Conservation (phyloP, 2,113 vertebrate genomes). For the Semnornis frantzii region DNA sequence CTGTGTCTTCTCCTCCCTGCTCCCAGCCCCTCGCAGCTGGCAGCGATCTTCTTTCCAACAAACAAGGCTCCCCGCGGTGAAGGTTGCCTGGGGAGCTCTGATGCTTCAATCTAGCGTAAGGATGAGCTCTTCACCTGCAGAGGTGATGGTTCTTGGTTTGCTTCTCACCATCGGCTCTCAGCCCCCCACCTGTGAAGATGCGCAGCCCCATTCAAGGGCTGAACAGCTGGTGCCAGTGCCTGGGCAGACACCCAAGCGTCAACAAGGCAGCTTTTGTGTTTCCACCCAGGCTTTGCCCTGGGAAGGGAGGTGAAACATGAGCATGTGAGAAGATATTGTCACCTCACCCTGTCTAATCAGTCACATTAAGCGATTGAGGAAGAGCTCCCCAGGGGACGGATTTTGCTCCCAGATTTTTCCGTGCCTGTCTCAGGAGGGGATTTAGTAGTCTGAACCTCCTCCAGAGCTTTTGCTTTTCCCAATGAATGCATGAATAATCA, state of each 20-base stretch:
- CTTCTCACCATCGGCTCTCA: neutral
- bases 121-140: constrained; percentile 12
- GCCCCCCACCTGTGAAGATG: neutral
- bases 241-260: neutral
- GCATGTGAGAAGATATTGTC: neutral
- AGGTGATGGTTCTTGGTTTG: neutral
- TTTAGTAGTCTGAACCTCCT: neutral
- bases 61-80: neutral
- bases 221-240: neutral
- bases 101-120: neutral
- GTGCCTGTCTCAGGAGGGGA: neutral
- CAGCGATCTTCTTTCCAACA: neutral
- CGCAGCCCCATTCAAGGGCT: neutral
- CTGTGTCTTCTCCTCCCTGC: neutral
- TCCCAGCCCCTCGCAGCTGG: constrained; percentile 39
- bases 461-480: constrained; percentile 5
- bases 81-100: neutral
- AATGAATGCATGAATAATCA: constrained; percentile 24
- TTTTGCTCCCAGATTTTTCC: constrained; percentile 6
- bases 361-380: neutral
- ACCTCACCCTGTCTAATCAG: neutral
- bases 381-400: neutral
- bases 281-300: neutral
- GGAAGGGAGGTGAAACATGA: neutral
- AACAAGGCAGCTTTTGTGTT: neutral